Base-by-base conservation (phyloP, 2,888 invertebrate species). In the Cordilura impudica region DNA sequence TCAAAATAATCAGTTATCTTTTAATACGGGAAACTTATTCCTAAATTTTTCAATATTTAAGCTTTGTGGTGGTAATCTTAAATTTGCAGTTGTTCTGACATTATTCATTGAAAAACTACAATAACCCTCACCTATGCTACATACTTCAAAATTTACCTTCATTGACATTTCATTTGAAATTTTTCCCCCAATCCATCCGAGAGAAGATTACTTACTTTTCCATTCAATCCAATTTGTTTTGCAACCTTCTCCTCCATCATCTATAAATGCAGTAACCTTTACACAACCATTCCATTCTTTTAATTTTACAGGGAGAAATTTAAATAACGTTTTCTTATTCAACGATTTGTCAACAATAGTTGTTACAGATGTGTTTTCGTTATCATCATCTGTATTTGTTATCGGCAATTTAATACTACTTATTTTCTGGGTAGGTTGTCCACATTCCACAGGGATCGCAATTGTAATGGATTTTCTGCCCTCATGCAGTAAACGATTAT, bases 181-280 rank as follows among this genome's bases (percentile, higher is more conserved):
- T 31, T 56, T 58, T 2, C 69, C 69, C 5, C 60, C 58, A 14
- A 58, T 56, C 56, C 54, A 56, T 14, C 60, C 31, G 1, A 77
- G 19, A 4, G 51, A 65, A 71, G 61, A 53, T 65, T 60, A 53
- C 31, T 35, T 14, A 10, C 12, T n/a, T 53, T 51, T 12, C 73
- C 80, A 47, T 73, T 58, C 23, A 80, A 47, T 16, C 74, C 71
- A 43, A 74, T 67, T 35, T 54, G 6, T 6, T n/a, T 65, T 4
- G 67, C 71, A 56, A 71, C 35, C 7, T 51, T 49, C 35, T 70
- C 56, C 51, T 81, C 63, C 39, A 69, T 69, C 72, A 47, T 81
- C 73, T 53, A 80, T 69, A 69, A 72, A 80, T 21, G 75, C 74
- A 10, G 70, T 45, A 19, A 74, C 29, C 16, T 58, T 10, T 12